Percentiles rank a stretch among this genome's conserved stretches.
Evolutionary conservation across 2,797 vertebrate genomes (phyloP).

Genomic region (Lateolabrax maculatus): DNA sequence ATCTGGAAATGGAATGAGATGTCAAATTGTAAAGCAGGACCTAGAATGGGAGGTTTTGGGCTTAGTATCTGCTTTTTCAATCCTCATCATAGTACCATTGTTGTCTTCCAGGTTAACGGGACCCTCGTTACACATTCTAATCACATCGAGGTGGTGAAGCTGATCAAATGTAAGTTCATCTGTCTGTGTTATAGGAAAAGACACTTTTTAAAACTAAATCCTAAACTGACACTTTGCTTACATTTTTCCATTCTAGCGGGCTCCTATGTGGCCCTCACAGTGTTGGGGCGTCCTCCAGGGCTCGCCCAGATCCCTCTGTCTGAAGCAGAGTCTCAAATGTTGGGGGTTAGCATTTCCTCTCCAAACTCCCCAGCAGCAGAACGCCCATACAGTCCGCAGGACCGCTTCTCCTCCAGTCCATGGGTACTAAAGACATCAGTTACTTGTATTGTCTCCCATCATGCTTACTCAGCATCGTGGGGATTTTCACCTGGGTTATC

Average conservation of each 20-base stretch:
- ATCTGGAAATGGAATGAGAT: neutral
- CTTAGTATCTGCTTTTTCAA: neutral
- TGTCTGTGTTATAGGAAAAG: constrained; percentile 1
- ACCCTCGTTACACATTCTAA: constrained; percentile 97
- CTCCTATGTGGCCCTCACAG: constrained; percentile 97
- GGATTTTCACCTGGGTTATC: neutral
- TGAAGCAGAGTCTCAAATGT: constrained; percentile 89
- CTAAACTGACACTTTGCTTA: neutral
- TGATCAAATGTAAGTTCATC: constrained; percentile 94
- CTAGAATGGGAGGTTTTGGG: neutral
- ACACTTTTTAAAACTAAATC: neutral
- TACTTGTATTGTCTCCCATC: neutral
- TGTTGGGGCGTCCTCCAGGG: constrained; percentile 94
- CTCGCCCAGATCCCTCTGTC: constrained; percentile 93
- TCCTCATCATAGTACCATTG: neutral
- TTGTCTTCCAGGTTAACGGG: constrained; percentile 91
- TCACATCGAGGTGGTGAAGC: constrained; percentile 96
- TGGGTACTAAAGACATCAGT: constrained; percentile 85
- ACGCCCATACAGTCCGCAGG: constrained; percentile 83
- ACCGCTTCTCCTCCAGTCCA: constrained; percentile 88
- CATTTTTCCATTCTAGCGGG: constrained; percentile 84
- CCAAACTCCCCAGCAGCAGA: constrained; percentile 89
- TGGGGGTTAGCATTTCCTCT: constrained; percentile 86
- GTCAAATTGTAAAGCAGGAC: neutral
- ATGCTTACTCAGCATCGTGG: neutral